Evolutionary conservation across 2,888 invertebrate genomes (phyloP).

Genomic region (Leptinotarsa tumamoca): DNA sequence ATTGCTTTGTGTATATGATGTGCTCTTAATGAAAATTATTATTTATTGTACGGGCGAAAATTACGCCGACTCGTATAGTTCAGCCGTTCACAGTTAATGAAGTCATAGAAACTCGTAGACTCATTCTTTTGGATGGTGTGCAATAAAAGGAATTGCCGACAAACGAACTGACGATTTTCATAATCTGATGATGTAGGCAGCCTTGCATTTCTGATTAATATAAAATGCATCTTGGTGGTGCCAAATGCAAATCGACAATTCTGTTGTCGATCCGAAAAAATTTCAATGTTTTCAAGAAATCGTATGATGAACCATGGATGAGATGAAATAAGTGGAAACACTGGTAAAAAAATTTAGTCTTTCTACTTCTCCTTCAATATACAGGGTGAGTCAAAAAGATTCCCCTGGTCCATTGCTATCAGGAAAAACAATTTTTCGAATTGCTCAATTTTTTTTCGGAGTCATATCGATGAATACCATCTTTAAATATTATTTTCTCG

Average conservation of each 20-base stretch:
- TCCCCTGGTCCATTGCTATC: too few species aligned
- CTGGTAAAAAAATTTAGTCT: too few species aligned
- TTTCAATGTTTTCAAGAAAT: too few species aligned
- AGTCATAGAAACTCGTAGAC: slow-evolving; percentile 27
- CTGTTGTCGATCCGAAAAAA: too few species aligned
- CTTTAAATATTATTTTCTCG: too few species aligned
- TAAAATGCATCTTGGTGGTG: background rate
- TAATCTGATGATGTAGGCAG: background rate
- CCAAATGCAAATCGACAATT: background rate
- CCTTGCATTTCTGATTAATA: background rate
- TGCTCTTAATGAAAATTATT: slow-evolving; percentile 50
- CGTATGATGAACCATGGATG: too few species aligned
- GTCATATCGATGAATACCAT: too few species aligned
- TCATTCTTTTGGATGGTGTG: slow-evolving; percentile 24
- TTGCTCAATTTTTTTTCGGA: too few species aligned
- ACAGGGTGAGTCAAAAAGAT: too few species aligned
- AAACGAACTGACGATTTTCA: background rate
- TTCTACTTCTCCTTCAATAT: too few species aligned
- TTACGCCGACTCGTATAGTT: slow-evolving; percentile 35
- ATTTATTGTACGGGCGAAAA: slow-evolving; percentile 42
- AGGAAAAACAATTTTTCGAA: too few species aligned
- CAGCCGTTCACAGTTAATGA: slow-evolving; percentile 33
- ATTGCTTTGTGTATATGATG: slow-evolving; percentile 47
- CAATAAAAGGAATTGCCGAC: slow-evolving; percentile 29
- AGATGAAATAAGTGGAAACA: too few species aligned